Evolutionary conservation across 2,113 vertebrate species (phyloP).

Genomic region (Spea multiplicata): DNA sequence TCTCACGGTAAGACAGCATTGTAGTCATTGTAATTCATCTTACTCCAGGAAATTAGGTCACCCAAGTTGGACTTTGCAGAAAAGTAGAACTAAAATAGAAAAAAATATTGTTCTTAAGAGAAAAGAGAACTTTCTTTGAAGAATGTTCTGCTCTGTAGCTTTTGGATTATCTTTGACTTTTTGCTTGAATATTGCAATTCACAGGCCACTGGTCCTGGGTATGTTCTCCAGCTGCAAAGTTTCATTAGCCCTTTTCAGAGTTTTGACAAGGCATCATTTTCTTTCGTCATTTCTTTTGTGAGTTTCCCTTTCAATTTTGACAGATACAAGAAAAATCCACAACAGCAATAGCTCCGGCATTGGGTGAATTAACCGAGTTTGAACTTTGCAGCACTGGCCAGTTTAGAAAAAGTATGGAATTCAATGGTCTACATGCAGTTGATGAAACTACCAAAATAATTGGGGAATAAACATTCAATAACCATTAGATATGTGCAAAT

Average conservation of each 20-base stretch:
- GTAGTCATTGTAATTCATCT: neutral
- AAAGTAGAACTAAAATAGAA: slow-evolving; percentile 23
- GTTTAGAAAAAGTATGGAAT: no score
- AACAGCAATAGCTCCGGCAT: slow-evolving; percentile 50
- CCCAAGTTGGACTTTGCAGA: slow-evolving; percentile 2
- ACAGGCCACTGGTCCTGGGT: slow-evolving; percentile 56
- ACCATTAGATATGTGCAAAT: no score
- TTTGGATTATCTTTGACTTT: slow-evolving; percentile 56
- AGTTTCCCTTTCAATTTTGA: slow-evolving; percentile 55
- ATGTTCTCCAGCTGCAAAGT: slow-evolving; percentile 54
- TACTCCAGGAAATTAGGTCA: slow-evolving; percentile 26
- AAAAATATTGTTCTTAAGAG: neutral
- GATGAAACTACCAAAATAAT: no score
- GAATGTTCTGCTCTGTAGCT: slow-evolving; percentile 60
- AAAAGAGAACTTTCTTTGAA: slow-evolving; percentile 33
- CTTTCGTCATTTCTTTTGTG: slow-evolving; percentile 56
- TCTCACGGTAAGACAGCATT: neutral
- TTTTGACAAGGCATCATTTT: slow-evolving; percentile 64
- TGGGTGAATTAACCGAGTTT: slow-evolving; percentile 56
- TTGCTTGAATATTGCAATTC: slow-evolving; percentile 51
- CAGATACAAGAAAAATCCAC: slow-evolving; percentile 51
- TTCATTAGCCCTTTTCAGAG: slow-evolving; percentile 63
- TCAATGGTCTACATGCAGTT: no score
- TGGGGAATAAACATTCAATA: no score
- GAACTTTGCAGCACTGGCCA: neutral